Conservation (phyloP, 2,888 invertebrate species). For the Macroteleia sp. region DNA sequence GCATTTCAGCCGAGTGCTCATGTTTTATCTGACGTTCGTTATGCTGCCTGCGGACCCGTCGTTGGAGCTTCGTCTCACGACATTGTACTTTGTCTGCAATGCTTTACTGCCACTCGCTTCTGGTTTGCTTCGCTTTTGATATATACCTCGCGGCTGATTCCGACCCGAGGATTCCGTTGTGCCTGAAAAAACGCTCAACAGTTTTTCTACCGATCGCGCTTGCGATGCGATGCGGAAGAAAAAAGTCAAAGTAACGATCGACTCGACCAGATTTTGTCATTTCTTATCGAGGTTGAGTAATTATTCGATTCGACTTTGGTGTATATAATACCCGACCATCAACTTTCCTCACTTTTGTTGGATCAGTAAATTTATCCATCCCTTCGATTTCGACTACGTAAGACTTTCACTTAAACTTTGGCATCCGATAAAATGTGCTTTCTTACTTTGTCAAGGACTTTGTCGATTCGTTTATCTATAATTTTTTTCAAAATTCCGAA, state of each 20-base stretch:
- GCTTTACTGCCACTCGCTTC: constrained; percentile 72
- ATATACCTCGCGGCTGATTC: constrained; percentile 54
- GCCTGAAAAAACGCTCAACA: constrained; percentile 29
- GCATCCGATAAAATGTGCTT: too few relatives aligned
- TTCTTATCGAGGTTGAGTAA: constrained; percentile 2
- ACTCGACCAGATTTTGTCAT: constrained; percentile 13
- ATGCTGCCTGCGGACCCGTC: constrained; percentile 66
- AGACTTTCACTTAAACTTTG: too few relatives aligned
- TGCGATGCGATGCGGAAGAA: constrained; percentile 25
- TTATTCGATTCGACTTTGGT: too few relatives aligned
- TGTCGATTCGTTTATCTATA: too few relatives aligned
- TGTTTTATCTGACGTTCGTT: constrained; percentile 80
- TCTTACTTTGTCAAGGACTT: too few relatives aligned
- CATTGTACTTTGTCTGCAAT: constrained; percentile 70
- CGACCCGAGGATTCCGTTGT: constrained; percentile 53
- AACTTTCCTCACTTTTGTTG: too few relatives aligned
- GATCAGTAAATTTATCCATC: too few relatives aligned
- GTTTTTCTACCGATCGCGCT: constrained; percentile 62
- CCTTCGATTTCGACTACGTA: too few relatives aligned
- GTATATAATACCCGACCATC: too few relatives aligned
- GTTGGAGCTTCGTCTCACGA: constrained; percentile 52
- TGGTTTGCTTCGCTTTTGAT: constrained; percentile 54
- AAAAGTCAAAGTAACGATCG: constrained; percentile 32
- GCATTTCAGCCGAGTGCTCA: constrained; percentile 71
- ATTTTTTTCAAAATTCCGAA: too few relatives aligned